Conservation (phyloP, 2,888 invertebrate genomes). For the Phyto melanocephala region DNA sequence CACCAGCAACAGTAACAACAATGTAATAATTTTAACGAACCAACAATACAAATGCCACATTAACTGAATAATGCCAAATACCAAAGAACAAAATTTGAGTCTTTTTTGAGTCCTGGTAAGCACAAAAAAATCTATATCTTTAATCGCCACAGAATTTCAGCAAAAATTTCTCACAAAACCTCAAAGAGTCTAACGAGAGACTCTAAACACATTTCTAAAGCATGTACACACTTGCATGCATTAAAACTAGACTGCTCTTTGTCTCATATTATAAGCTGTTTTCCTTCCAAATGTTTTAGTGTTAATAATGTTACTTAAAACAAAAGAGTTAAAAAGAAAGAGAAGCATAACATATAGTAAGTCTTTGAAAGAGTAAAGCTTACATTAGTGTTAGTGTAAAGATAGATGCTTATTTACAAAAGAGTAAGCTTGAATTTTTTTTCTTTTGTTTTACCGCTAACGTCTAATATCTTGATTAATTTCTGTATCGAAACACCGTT, state of each 20-base stretch:
- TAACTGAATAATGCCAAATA: background rate
- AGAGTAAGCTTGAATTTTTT: background rate
- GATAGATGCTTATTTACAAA: constrained; percentile 10
- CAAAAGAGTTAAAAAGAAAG: background rate
- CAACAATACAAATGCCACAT: background rate
- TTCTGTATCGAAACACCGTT: background rate
- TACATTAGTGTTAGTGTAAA: constrained; percentile 15
- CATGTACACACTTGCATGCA: background rate
- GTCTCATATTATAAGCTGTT: background rate
- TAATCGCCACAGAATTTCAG: background rate
- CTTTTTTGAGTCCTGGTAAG: constrained; percentile 62
- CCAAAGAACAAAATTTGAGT: constrained; percentile 37
- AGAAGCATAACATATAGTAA: background rate
- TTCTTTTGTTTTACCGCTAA: background rate
- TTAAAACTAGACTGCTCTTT: background rate
- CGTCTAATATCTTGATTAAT: constrained; percentile 19
- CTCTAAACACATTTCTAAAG: constrained; percentile 7
- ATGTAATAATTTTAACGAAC: constrained; percentile 23
- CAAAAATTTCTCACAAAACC: background rate
- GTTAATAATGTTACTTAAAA: background rate
- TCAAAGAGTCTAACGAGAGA: background rate
- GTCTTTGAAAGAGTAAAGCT: background rate
- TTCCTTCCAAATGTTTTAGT: background rate
- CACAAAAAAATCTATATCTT: background rate
- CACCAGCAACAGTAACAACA: constrained; percentile 10